Evolutionary conservation across 2,888 invertebrate genomes (phyloP).

Genomic region (Flexamia atlantica): DNA sequence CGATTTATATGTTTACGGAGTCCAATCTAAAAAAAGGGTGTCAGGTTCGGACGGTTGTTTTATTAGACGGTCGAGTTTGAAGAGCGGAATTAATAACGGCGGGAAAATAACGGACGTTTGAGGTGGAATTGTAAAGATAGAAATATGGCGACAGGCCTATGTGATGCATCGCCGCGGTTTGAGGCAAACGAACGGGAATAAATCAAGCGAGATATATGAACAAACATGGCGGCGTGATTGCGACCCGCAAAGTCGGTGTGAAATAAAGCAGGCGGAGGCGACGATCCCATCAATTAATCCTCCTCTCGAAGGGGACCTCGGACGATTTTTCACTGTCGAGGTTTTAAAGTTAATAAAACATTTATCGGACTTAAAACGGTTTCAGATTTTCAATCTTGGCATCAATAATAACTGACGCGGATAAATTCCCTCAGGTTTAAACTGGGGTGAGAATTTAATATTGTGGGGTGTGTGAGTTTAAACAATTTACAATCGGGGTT

Average conservation of each 20-base stretch:
- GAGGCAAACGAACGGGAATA: constrained; percentile 18
- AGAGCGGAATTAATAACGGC: constrained; percentile 3
- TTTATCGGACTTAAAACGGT: constrained; percentile 59
- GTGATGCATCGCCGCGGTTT: constrained; percentile 25
- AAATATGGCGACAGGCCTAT: constrained; percentile 51
- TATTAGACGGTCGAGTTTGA: background rate
- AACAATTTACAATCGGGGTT: constrained; percentile 23
- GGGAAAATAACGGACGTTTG: constrained; percentile 50
- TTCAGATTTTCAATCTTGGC: constrained; percentile 59
- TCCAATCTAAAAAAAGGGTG: constrained; percentile 10
- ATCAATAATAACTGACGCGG: constrained; percentile 59
- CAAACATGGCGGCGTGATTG: constrained; percentile 43
- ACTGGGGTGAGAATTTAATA: constrained; percentile 8
- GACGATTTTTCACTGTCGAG: constrained; percentile 61
- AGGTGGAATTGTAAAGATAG: constrained; percentile 57
- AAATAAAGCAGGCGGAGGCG: constrained; percentile 50
- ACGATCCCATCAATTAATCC: constrained; percentile 45
- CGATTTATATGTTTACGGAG: constrained; percentile 16
- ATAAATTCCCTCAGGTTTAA: constrained; percentile 24
- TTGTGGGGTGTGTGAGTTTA: constrained; percentile 19
- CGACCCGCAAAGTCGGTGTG: constrained; percentile 26
- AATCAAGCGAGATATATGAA: constrained; percentile 29
- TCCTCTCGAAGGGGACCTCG: constrained; percentile 50
- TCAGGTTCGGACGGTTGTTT: background rate
- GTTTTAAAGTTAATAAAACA: constrained; percentile 61